Base-by-base conservation (phyloP, 2,888 invertebrate species). In the Campoletis raptor region DNA sequence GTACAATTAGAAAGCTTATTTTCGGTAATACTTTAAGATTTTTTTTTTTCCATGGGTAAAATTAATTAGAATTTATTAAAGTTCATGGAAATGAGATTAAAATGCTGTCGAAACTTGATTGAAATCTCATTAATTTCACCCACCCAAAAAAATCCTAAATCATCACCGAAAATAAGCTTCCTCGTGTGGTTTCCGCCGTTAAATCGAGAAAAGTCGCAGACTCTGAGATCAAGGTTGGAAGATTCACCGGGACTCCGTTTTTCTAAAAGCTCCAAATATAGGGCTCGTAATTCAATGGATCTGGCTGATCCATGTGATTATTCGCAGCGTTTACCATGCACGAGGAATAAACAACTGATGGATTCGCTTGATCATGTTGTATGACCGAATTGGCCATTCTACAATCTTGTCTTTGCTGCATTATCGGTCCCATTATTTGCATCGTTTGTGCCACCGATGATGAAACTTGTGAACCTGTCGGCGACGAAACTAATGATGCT, bases 211-310 rank as follows among this genome's bases (percentile, higher is more conserved):
- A 67, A 45, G 57, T 78, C 40, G 54, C 40, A 37, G 73, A 57
- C 36, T 72, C 61, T 77, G 80, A 81, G 80, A 86, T 86, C 83
- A 73, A 42, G 40, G 24, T 61, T 73, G 9, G 42, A 57, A 42
- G 67, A 77, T 70, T 42, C 15, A 8, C 36, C 6, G 45, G 54
- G 21, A 76, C 24, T 12, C 36, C 2, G 66, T 24, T 36, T 85
- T 69, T n/a, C 73, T 91, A 94, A 87, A 94, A 94, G 80, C 92
- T 94, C 94, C 94, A 94, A 76, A 94, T 94, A 69, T 94, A 94
- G 8, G 94, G 94, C 88, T 94, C 94, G 77, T 94, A 94, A 85
- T 94, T 94, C 76, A 94, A 90, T 12, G 93, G 90, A 85, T 94
- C 94, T 0, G 93, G 88, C 84, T 94, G 94, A 66, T 94, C 94